Evolutionary conservation across 2,888 invertebrate species (phyloP), one percentile per base, ranked within the genome.

Genomic region (Lasioglossum leucozonium): DNA sequence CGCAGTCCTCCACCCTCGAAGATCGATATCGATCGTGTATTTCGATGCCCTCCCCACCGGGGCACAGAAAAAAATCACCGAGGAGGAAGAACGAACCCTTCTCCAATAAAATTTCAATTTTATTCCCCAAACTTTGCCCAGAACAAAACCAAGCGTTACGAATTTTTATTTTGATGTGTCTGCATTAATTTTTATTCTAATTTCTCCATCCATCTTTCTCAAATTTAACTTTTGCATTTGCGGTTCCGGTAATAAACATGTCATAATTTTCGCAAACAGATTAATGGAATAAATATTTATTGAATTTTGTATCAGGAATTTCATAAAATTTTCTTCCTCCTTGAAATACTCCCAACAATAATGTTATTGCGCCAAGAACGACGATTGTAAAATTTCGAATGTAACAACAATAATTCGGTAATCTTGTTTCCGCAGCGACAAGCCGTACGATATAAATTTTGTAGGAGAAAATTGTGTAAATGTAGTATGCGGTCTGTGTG

Each of bases 21-120:
- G 90, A 90, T 87, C 81, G 81, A 81, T 90, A 90, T 90, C 85
- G 67, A 79, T 83, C 65, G 51, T 47, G 34, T 40, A 40, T 10
- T 42, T 58, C 72, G 69, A 84, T 34, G 26, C 42, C 42, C 10
- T 10, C 51, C 22, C 22, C n/a, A n/a, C 22, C 51, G 3, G n/a
- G 58, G 51, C 26, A 72, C n/a, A 4, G 13, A 58, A 85, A 51
- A 75, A 65, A 58, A 58, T 16, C 58, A 13, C 26, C 0, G 5
- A 11, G 5, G 13, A 10, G 26, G 8, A 44, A 55, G 6, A 30
- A 34, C 18, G 40, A 13, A 42, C 10, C 5, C 30, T 42, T 40
- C 22, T 26, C 42, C 37, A 69, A n/a, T 65, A 65, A 65, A 37
- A 22, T 11, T n/a, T 37, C 1, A 40, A 69, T 37, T 69, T 69